These are phyloP conservation scores for Thysanoteuthis rhombus DNA, from an alignment of 2,888 invertebrate species.

Conservation along the genomic window DNA sequence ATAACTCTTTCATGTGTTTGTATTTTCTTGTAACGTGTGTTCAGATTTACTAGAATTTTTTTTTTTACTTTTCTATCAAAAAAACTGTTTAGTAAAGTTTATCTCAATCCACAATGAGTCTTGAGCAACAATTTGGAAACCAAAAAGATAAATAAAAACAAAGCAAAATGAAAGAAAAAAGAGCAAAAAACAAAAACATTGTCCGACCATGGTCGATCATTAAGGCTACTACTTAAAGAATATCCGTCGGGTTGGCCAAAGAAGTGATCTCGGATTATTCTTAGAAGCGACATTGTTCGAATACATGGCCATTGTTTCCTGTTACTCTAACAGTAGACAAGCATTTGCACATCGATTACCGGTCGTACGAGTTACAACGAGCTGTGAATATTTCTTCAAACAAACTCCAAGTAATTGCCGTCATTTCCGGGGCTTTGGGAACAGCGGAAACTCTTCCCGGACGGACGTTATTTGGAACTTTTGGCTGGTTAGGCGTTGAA, in stretches of 20 bases:
- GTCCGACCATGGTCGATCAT: too few relatives aligned
- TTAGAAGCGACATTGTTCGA: neutral
- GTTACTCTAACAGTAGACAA: neutral
- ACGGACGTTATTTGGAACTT: neutral
- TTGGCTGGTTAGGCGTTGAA: neutral
- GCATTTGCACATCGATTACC: neutral
- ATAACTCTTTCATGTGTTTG: neutral
- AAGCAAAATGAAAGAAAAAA: too few relatives aligned
- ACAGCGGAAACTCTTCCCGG: neutral
- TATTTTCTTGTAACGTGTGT: neutral
- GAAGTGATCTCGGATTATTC: neutral
- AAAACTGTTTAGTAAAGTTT: too few relatives aligned
- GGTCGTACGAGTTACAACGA: neutral
- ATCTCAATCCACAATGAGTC: too few relatives aligned
- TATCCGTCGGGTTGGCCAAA: neutral
- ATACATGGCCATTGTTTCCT: neutral
- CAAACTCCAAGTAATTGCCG: neutral
- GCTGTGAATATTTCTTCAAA: neutral
- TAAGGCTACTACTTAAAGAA: neutral
- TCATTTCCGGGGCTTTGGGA: neutral
- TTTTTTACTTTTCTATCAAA: too few relatives aligned
- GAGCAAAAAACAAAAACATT: too few relatives aligned
- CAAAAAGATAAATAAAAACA: too few relatives aligned
- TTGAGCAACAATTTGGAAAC: too few relatives aligned
- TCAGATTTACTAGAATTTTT: too few relatives aligned